A percentile compares a stretch with the other conserved stretches of the same genome.
These are phyloP conservation scores for Drosophila bifasciata DNA, from an alignment of 1,140 invertebrate species.

Conservation along the genomic window DNA sequence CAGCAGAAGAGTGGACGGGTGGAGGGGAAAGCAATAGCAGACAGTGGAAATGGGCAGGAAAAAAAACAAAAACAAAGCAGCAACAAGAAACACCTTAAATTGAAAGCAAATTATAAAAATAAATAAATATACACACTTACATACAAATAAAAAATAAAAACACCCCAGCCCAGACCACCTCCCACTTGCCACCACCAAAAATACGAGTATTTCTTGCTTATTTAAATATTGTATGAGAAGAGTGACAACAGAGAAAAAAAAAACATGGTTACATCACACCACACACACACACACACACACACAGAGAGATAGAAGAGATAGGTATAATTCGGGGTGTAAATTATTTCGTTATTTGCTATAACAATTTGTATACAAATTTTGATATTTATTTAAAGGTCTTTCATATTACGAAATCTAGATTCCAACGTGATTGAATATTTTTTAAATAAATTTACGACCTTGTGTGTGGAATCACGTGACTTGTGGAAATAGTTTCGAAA, in stretches of 20 bases:
- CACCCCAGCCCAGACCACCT: conserved; percentile 14
- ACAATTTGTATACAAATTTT: conserved; percentile 50
- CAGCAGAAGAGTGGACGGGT: background rate
- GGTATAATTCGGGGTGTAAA: conserved; percentile 54
- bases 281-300: conserved; percentile 5
- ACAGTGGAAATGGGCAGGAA: no score
- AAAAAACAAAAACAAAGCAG: background rate
- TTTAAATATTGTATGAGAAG: conserved; percentile 60
- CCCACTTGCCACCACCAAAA: conserved; percentile 4
- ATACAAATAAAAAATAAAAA: conserved; percentile 1
- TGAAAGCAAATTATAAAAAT: conserved; percentile 69
- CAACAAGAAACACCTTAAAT: conserved; percentile 37
- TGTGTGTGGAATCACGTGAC: no score
- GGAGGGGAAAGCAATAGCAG: no score
- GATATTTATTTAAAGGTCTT: conserved; percentile 62
- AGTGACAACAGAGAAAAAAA: conserved; percentile 37
- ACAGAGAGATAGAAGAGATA: background rate
- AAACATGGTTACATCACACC: conserved; percentile 54
- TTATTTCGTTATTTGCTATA: conserved; percentile 68
- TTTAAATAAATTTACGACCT: no score
- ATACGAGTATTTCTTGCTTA: conserved; percentile 53
- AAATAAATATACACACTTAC: conserved; percentile 26
- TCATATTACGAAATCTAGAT: conserved; percentile 44
- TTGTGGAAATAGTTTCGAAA: no score
- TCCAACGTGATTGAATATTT: no score